Evolutionary conservation across 2,113 vertebrate genomes (phyloP).

Genomic region (Muntiacus muntjak): DNA sequence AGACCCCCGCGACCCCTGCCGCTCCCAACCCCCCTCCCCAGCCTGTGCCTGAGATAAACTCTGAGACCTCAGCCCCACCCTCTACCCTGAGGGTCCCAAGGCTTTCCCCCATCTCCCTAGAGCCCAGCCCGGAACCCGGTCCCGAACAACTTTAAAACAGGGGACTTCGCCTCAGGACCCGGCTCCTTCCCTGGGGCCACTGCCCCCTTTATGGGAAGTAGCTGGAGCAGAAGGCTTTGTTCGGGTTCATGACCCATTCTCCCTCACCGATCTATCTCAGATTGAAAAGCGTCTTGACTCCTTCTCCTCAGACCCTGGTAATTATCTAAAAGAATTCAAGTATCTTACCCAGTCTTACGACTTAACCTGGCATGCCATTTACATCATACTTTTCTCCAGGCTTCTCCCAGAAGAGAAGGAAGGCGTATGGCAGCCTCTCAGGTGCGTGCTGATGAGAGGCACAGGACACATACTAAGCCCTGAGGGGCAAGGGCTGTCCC

Average conservation of each 20-base stretch:
- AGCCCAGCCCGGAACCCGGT: rapidly evolving
- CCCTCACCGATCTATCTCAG: neutral
- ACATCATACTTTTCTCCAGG: neutral
- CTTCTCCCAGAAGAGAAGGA: neutral
- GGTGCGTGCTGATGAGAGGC: neutral
- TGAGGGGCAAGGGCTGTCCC: neutral
- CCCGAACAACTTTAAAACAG: neutral
- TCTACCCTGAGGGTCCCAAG: neutral
- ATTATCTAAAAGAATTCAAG: neutral
- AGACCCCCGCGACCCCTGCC: neutral
- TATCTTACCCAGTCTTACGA: neutral
- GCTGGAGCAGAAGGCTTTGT: neutral
- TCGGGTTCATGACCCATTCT: rapidly evolving
- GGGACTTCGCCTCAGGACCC: neutral
- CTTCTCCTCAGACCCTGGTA: neutral
- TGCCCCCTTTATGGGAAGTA: neutral
- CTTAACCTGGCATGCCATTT: neutral
- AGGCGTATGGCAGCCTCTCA: neutral
- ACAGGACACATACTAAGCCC: neutral
- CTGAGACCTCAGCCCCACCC: neutral
- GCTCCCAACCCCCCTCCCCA: too few species aligned
- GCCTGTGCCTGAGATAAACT: neutral
- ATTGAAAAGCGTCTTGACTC: neutral
- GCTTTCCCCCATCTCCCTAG: neutral
- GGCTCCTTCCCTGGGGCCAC: neutral